These are phyloP conservation scores for Albula goreensis DNA, from an alignment of 2,113 vertebrate species.

Conservation along the genomic window DNA sequence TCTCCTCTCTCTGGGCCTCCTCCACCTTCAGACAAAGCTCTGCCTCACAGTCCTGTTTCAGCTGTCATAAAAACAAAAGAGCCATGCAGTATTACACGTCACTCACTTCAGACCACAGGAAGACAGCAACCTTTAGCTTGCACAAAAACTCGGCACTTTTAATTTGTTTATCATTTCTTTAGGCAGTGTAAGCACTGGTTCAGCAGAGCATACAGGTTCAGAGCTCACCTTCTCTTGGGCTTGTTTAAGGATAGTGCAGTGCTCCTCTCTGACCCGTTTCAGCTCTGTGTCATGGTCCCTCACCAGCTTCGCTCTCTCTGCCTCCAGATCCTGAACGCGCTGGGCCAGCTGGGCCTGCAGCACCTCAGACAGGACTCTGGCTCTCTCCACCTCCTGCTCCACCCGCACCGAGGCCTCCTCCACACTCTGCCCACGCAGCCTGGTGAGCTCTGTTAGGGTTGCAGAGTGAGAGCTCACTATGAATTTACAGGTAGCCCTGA, in stretches of 20 bases:
- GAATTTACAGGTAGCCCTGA: background rate
- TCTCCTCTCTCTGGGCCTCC: conserved; percentile 53
- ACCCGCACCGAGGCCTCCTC: conserved; percentile 64
- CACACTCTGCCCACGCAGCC: conserved; percentile 51
- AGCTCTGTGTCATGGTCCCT: conserved; percentile 61
- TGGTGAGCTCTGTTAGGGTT: conserved; percentile 68
- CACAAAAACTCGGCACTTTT: background rate
- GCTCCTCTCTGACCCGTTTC: conserved; percentile 53
- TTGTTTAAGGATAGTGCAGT: conserved; percentile 55
- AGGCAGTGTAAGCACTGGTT: too few relatives aligned
- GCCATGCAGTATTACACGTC: background rate
- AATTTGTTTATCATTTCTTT: too few relatives aligned
- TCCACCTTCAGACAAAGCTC: conserved; percentile 57
- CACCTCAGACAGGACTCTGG: conserved; percentile 49
- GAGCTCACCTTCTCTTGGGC: conserved; percentile 53
- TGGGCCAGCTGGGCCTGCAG: conserved; percentile 51
- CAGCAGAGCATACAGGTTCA: too few relatives aligned
- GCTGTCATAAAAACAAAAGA: conserved; percentile 49
- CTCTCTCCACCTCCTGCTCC: conserved; percentile 63
- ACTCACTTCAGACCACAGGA: background rate
- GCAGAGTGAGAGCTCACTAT: background rate
- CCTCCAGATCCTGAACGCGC: conserved; percentile 62
- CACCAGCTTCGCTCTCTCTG: conserved; percentile 64
- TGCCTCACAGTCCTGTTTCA: conserved; percentile 63
- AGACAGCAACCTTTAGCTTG: background rate